These are phyloP conservation scores for Myathropa florea DNA, from an alignment of 2,888 invertebrate genomes.

Conservation along the genomic window DNA sequence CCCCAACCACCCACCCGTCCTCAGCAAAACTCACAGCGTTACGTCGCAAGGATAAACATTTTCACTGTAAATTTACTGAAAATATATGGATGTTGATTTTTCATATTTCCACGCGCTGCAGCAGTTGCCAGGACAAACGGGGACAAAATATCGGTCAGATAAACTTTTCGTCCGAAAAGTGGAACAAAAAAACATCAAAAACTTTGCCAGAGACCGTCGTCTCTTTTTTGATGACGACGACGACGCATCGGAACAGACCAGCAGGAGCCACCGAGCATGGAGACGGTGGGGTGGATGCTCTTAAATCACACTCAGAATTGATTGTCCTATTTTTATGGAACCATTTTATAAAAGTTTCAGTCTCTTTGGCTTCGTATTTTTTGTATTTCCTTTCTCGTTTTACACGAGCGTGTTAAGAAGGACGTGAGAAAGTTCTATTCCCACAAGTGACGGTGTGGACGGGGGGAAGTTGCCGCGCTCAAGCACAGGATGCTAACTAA, in stretches of 20 bases:
- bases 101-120: slow-evolving; percentile 43
- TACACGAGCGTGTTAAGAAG: slow-evolving; percentile 1
- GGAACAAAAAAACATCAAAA: not conserved
- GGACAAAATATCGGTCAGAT: slow-evolving; percentile 49
- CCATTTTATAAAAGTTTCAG: slow-evolving; percentile 27
- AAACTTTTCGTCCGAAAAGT: slow-evolving; percentile 41
- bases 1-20: not conserved
- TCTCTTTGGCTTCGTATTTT: not conserved
- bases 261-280: not conserved
- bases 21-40: not conserved
- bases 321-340: slow-evolving; percentile 58
- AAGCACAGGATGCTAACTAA: slow-evolving; percentile 29
- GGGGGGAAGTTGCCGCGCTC: slow-evolving; percentile 12
- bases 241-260: not conserved
- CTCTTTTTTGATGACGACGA: too few relatives aligned
- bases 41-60: slow-evolving; percentile 29
- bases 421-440: slow-evolving; percentile 34
- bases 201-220: slow-evolving; percentile 34
- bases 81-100: slow-evolving; percentile 61
- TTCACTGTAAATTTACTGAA: slow-evolving; percentile 20
- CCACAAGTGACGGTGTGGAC: slow-evolving; percentile 18
- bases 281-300: not conserved
- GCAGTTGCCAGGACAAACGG: slow-evolving; percentile 20
- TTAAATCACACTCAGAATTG: slow-evolving; percentile 60
- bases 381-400: not conserved